Evolutionary conservation across 2,113 vertebrate species (phyloP), one percentile per base, ranked within the genome.

Genomic region (Hucho hucho): DNA sequence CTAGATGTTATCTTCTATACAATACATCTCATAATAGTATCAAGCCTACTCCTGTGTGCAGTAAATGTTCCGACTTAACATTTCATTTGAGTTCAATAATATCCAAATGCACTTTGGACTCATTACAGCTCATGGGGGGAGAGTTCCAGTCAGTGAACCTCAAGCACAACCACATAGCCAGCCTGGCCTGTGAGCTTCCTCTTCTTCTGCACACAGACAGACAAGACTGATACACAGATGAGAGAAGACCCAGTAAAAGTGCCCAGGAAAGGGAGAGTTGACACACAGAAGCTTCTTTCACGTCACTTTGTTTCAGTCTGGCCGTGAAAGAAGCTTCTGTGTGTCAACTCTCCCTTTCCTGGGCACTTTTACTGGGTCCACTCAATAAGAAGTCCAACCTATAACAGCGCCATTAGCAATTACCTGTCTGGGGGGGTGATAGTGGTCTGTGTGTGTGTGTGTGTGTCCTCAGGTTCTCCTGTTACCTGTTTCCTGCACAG

Each of bases 401-500:
- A 43, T 43, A 43, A 43, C 37, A 43, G 37, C 9, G 37, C 9
- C 37, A 43, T 43, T 43, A 43, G 9, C 37, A 43, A 43, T 43
- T 11, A 12, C 2, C 37, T 43, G 37, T 37, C 13, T 64, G 65
- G 74, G 59, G 37, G 32, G 73, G 49, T 68, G 73, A 43, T 43
- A 43, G 14, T 56, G 79, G 22, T 73, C 37, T 69, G 74, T 69
- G 70, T 77, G 58, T 49, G 43, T 75, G 47, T 66, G 70, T 80
- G n/a, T 72, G 56, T 68, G 64, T 75, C 74, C 32, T 78, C 29
- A 66, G 76, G 80, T 81, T 68, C 69, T 81, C 47, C 61, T 65
- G 46, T 78, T 92, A 98, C 97, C 96, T 96, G 86, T 89, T 93
- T 83, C 90, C 88, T 63, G 88, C 88, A 90, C 96, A 97, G 87